phyloP scores from a whole-genome alignment of 2,797 vertebrate genomes.

The Tenualosa ilisha region DNA sequence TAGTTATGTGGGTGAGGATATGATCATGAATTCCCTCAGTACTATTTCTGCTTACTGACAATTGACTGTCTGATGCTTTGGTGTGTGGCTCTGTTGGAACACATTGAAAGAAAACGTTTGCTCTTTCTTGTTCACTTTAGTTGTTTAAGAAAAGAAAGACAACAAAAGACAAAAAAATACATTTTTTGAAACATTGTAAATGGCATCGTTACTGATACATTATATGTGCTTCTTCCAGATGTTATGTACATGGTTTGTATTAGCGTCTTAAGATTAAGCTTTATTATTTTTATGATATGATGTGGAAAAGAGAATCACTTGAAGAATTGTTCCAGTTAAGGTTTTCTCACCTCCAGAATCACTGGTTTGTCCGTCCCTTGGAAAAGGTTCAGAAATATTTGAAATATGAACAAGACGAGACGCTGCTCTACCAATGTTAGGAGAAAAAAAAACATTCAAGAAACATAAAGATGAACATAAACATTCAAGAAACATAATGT shows the following conservation, averaged over 20 bases:
- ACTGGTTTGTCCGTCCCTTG: conserved; percentile 18
- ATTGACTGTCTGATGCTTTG: conserved; percentile 59
- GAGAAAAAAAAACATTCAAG: conserved; percentile 26
- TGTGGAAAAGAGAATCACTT: conserved; percentile 38
- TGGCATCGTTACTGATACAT: conserved; percentile 58
- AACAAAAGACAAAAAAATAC: conserved; percentile 21
- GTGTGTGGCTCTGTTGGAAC: conserved; percentile 56
- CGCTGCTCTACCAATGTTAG: conserved; percentile 45
- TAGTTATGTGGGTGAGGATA: conserved; percentile 50
- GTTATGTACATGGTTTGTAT: conserved; percentile 67
- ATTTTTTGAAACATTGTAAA: conserved; percentile 73
- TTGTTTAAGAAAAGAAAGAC: conserved; percentile 44
- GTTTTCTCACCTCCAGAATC: conserved; percentile 27
- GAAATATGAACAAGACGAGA: conserved; percentile 58
- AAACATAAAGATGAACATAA: conserved; percentile 3
- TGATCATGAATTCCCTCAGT: conserved; percentile 50
- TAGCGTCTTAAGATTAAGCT: conserved; percentile 59
- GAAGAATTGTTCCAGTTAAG: conserved; percentile 36
- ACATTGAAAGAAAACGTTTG: conserved; percentile 55
- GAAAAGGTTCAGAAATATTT: conserved; percentile 34
- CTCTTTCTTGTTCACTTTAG: conserved; percentile 57
- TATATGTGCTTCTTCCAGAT: conserved; percentile 66
- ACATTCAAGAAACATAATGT: conserved; percentile 42
- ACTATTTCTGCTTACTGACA: conserved; percentile 56
- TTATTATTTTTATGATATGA: conserved; percentile 49